Evolutionary conservation across 1,140 invertebrate species (phyloP), one percentile per base, ranked within the genome.

Genomic region (Lordiphosa stackelbergi): DNA sequence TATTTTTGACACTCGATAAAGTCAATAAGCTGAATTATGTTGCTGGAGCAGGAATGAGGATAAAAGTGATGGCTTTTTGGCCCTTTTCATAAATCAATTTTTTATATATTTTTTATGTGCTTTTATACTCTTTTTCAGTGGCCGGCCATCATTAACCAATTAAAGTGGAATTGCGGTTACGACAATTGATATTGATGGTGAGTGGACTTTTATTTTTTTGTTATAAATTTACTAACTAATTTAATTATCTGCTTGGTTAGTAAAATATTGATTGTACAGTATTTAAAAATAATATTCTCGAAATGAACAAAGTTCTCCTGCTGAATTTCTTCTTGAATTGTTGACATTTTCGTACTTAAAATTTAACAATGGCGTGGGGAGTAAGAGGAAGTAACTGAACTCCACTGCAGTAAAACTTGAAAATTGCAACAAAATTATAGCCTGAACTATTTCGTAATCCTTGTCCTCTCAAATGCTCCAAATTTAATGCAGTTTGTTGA

Each of bases 1-100:
- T 54, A 73, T 69, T 78, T 73, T 73, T 69, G 73, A 69, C 73
- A 77, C 69, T 73, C 56, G 55, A 78, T 62, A 78, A 73, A 66
- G 74, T 66, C 65, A 79, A 79, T 69, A 78, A 78, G 62, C 40
- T 61, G 46, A 58, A 66, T 75, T 56, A 53, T 53, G 31, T 13
- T 22, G 43, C 0, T 24, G 22, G 5, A 24, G 22, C 22, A 5
- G 22, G 22, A 24, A 24, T 0, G 4, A 24, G 22, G 5, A 0
- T 24, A 24, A 24, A 24, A 24, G 22, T 24, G 22, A 24, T 10
- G 34, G 22, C 45, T 16, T 49, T 38, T 52, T 16, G 40, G 41
- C 49, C 51, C 63, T 58, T 53, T 53, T 69, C 40, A 56, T 62
- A 57, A 72, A 62, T 55, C 56, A 74, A 48, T 66, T 55, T 62